These are phyloP conservation scores for Rhogogaster chlorosoma DNA, from an alignment of 2,888 invertebrate genomes.

Conservation along the genomic window DNA sequence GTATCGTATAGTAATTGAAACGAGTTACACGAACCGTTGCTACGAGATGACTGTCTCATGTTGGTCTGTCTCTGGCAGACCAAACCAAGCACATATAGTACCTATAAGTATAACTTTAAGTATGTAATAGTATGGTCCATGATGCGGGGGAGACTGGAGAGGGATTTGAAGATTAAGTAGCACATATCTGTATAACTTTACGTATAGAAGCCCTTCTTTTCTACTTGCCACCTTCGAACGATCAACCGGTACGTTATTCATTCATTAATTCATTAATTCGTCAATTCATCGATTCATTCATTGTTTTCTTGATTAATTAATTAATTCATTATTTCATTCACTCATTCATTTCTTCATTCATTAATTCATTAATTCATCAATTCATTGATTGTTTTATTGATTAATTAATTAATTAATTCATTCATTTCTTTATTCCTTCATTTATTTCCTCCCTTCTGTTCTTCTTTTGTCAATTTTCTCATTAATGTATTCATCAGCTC, in stretches of 20 bases:
- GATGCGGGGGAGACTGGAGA: background rate
- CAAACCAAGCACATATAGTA: background rate
- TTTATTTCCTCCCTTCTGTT: background rate
- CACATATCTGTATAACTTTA: too few species aligned
- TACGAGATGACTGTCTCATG: conserved; percentile 54
- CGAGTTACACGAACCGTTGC: conserved; percentile 59
- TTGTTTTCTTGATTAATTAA: background rate
- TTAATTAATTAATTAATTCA: background rate
- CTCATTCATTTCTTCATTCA: background rate
- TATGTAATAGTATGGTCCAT: background rate
- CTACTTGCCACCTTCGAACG: background rate
- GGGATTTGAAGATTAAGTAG: too few species aligned
- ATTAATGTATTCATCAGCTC: background rate
- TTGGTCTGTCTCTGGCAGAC: conserved; percentile 19
- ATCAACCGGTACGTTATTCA: background rate
- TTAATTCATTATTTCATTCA: background rate
- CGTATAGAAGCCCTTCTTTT: background rate
- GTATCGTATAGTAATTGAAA: background rate
- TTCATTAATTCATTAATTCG: background rate
- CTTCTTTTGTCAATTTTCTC: background rate
- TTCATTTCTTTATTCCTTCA: background rate
- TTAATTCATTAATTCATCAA: background rate
- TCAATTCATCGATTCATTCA: background rate
- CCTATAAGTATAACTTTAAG: background rate
- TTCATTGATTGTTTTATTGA: background rate